A percentile compares a stretch with the other conserved stretches of the same genome.
Evolutionary conservation across 2,888 invertebrate genomes (phyloP).

Genomic region (Drosophila mayaguana): DNA sequence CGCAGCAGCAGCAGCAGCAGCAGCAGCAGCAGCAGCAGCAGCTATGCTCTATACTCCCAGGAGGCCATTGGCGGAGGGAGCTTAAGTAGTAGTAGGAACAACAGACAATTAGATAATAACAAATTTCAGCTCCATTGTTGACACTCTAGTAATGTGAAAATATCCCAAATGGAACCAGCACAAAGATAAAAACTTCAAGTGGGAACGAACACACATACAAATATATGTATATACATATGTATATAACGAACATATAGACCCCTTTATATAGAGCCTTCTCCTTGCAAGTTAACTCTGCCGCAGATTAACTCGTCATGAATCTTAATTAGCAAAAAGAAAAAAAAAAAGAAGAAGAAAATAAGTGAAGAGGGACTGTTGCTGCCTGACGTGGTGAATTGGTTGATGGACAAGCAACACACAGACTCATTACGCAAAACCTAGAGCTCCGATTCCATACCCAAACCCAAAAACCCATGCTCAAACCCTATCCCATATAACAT

Average conservation of each 20-base stretch:
- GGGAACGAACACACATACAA: neutral
- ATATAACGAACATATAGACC: neutral
- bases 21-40: neutral
- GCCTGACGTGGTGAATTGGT: slow-evolving; percentile 40
- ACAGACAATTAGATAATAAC: slow-evolving; percentile 64
- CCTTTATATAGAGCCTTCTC: slow-evolving; percentile 2
- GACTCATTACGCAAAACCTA: slow-evolving; percentile 50
- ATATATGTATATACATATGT: neutral
- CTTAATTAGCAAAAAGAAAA: slow-evolving; percentile 51
- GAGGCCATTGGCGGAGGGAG: slow-evolving; percentile 36
- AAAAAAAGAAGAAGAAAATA: neutral
- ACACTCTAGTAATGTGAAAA: slow-evolving; percentile 41
- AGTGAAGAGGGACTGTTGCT: slow-evolving; percentile 7
- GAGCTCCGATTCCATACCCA: neutral
- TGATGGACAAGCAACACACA: slow-evolving; percentile 56
- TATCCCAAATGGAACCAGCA: slow-evolving; percentile 19
- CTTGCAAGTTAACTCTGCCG: slow-evolving; percentile 37
- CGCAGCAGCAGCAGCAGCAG: neutral
- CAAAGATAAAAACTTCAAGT: slow-evolving; percentile 38
- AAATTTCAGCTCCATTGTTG: slow-evolving; percentile 58
- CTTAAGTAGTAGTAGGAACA: slow-evolving; percentile 26
- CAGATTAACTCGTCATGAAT: slow-evolving; percentile 65
- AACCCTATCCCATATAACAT: slow-evolving; percentile 36
- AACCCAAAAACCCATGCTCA: slow-evolving; percentile 17
- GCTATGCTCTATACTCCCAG: slow-evolving; percentile 33